Evolutionary conservation across 92 coral and sea anemone genomes (phyloP).

Genomic region (Actinernus sp.): DNA sequence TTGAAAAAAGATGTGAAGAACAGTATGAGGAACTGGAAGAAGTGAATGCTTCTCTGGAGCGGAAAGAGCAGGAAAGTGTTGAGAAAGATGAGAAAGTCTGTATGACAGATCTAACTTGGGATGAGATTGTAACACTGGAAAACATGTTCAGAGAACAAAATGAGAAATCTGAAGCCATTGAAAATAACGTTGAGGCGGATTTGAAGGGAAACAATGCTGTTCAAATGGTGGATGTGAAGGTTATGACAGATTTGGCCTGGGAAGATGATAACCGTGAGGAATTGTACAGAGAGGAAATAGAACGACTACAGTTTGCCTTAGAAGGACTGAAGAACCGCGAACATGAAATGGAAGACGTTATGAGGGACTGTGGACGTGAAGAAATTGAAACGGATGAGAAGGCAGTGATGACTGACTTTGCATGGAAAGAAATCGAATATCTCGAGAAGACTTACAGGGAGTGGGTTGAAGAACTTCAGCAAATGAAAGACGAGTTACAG

Average conservation of each 20-base stretch:
- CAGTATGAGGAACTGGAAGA: background rate
- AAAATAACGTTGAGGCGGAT: background rate
- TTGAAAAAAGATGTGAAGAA: background rate
- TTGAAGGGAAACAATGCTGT: background rate
- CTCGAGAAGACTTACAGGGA: slow-evolving; percentile 66
- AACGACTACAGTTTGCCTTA: background rate
- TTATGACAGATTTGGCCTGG: slow-evolving; percentile 46
- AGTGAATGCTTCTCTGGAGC: no score
- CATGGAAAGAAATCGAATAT: slow-evolving; percentile 60
- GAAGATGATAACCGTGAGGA: no score
- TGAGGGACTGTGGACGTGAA: background rate
- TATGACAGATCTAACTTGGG: slow-evolving; percentile 14
- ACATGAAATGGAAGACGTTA: background rate
- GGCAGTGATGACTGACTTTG: slow-evolving; percentile 60
- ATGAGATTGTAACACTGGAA: slow-evolving; percentile 13
- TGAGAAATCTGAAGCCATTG: background rate
- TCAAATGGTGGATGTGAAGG: background rate
- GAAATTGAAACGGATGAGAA: slow-evolving; percentile 44
- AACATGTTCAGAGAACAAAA: slow-evolving; percentile 9
- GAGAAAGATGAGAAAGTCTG: slow-evolving; percentile 11
- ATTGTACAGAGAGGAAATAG: background rate
- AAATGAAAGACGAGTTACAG: slow-evolving; percentile 17
- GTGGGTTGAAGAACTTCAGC: slow-evolving; percentile 32
- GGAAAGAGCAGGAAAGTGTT: no score
- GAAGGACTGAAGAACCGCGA: background rate